Evolutionary conservation across 2,797 vertebrate genomes (phyloP), one percentile per base, ranked within the genome.

Genomic region (Pipistrellus pipistrellus): DNA sequence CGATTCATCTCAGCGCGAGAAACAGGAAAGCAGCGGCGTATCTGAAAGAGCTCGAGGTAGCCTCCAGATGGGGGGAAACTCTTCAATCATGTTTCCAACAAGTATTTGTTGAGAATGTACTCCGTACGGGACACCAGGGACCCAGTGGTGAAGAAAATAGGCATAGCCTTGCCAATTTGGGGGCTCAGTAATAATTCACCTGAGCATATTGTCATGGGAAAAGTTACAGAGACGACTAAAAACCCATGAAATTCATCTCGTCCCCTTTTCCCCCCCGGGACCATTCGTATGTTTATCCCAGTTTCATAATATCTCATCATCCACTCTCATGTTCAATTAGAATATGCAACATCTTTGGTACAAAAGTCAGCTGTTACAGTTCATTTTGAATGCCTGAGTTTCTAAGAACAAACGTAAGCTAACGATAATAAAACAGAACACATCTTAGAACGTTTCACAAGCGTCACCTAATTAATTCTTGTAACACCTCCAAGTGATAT

Each of bases 391-490:
- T 69, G 68, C 85, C 85, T 83, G 66, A 3, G 18, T 77, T 96
- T 95, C 78, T 15, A 81, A 95, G 85, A 94, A 95, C 73, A 90
- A 64, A 77, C 72, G 0, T 15, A 82, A 93, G 76, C 41, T 88
- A 75, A 94, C 59, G 82, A 90, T 77, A 93, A 88, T 69, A 92
- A 85, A 91, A 86, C 8, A 95, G 90, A 95, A 51, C 25, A 64
- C 59, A 51, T 82, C 68, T 87, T 57, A 75, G 82, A 96, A 83
- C 69, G 55, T 66, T 85, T 92, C 64, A 77, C 78, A 90, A 92
- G 93, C 6, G 46, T 53, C 80, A 69, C 83, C 82, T 96, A 97
- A 96, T 93, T 96, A 94, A 96, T 94, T 95, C 91, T 87, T 86
- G 69, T 2, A 48, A 72, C 91, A 95, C 85, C 84, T 85, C 82